Conservation (phyloP, 2,888 invertebrate species). For the Lasioglossum villosulum region DNA sequence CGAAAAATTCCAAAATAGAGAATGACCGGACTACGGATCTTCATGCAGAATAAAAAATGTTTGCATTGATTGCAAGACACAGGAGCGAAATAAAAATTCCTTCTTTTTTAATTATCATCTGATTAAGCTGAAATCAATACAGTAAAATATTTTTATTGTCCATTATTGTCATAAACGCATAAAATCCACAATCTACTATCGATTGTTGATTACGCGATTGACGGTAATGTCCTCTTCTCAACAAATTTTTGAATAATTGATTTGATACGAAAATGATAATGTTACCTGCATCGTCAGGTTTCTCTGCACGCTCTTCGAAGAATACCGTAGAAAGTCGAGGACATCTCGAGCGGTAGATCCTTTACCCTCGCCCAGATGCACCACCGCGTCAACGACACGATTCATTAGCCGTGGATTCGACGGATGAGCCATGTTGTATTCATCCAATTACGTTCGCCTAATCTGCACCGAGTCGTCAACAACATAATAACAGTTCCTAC, state of each 20-base stretch:
- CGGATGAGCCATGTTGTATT: constrained; percentile 62
- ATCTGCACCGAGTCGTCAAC: neutral
- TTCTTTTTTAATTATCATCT: no score
- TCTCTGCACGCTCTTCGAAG: constrained; percentile 59
- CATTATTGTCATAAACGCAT: no score
- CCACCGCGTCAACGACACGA: constrained; percentile 75
- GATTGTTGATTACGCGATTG: neutral
- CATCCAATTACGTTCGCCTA: neutral
- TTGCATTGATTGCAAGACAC: no score
- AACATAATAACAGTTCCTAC: no score
- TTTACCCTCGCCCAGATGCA: constrained; percentile 67
- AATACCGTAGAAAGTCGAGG: constrained; percentile 70
- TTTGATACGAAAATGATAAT: neutral
- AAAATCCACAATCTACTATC: no score
- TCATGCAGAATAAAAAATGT: no score
- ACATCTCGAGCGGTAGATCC: constrained; percentile 76
- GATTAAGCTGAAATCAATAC: no score
- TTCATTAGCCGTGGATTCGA: constrained; percentile 77
- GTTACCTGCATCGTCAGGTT: constrained; percentile 77
- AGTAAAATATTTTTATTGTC: no score
- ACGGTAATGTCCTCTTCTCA: no score
- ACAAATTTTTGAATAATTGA: neutral
- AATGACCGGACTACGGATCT: no score
- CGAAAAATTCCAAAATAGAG: no score
- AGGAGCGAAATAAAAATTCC: no score